Evolutionary conservation across 2,797 vertebrate species (phyloP), one percentile per base, ranked within the genome.

Genomic region (Phaenicophaeus curvirostris): DNA sequence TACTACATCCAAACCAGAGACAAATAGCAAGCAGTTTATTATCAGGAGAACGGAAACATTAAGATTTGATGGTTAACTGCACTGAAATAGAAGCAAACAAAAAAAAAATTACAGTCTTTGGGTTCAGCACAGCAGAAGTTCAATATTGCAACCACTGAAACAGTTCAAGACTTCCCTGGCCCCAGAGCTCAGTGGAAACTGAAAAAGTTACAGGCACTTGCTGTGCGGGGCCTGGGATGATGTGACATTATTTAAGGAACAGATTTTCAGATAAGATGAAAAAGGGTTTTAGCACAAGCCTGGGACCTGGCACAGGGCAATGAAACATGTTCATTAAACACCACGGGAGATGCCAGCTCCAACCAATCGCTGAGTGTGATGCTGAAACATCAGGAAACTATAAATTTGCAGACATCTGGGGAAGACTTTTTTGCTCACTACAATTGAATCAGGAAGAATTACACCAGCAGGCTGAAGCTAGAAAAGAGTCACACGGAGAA

Each of bases 21-120:
- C 85, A 94, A 93, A 94, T 2, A 86, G 41, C 67, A 74, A 77
- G 50, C 68, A 21, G 48, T 84, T 90, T 31, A 68, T 79, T 78
- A 66, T 59, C 67, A 35, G 15, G 74, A 61, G 80, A 90, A 75
- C n/a, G 62, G 66, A 84, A 90, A 30, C 61, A 80, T 82, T 69
- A 46, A 78, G 88, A 74, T 89, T 37, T 79, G 89, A 81, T 89
- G 85, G 76, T 51, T 54, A 94, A 93, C 84, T 41, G 63, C 76
- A 78, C 73, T 41, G 82, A 94, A 96, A 94, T 24, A n/a, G 55
- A 80, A 83, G 69, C 85, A 90, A 95, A 89, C 20, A 80, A 66
- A 87, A 90, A 92, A 90, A 90, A 92, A 90, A 91, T 53, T 48
- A 82, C 62, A 71, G 54, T 71, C 86, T 59, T 44, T 25, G 90